A percentile compares a stretch with the other conserved stretches of the same genome.
Conservation (phyloP, 1,140 invertebrate species). For the Onthophagus taurus region DNA sequence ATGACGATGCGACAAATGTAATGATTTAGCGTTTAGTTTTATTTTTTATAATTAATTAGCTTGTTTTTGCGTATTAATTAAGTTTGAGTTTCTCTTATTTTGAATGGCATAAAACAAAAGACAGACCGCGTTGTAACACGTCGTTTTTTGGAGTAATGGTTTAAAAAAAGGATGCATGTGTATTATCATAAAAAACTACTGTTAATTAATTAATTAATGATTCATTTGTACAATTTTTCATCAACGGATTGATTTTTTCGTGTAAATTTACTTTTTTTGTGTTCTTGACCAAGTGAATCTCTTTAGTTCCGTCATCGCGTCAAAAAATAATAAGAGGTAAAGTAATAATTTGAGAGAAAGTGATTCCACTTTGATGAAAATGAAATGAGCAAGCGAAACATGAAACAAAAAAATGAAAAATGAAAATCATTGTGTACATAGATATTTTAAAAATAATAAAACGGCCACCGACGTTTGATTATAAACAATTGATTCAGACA, state of each 20-base stretch:
- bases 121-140: no score
- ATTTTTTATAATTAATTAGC: conserved; percentile 1
- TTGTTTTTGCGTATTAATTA: background rate
- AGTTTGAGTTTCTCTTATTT: no score
- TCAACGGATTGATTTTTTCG: conserved; percentile 4
- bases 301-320: no score
- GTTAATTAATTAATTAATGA: no score
- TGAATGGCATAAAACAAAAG: conserved; percentile 12
- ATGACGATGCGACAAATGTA: no score
- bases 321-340: conserved; percentile 14
- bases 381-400: no score
- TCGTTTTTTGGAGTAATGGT: no score
- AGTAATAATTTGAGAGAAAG: conserved; percentile 5
- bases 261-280: conserved; percentile 8
- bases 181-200: no score
- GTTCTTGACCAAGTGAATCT: conserved; percentile 14
- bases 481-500: conserved; percentile 17
- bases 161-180: no score
- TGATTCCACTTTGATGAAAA: conserved; percentile 8
- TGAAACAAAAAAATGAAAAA: background rate
- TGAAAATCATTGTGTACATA: conserved; percentile 11
- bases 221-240: conserved; percentile 10
- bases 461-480: conserved; percentile 11
- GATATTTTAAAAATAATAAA: conserved; percentile 8
- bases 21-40: conserved; percentile 2